Conservation (phyloP, 2,797 vertebrate species). For the Merluccius polli region DNA sequence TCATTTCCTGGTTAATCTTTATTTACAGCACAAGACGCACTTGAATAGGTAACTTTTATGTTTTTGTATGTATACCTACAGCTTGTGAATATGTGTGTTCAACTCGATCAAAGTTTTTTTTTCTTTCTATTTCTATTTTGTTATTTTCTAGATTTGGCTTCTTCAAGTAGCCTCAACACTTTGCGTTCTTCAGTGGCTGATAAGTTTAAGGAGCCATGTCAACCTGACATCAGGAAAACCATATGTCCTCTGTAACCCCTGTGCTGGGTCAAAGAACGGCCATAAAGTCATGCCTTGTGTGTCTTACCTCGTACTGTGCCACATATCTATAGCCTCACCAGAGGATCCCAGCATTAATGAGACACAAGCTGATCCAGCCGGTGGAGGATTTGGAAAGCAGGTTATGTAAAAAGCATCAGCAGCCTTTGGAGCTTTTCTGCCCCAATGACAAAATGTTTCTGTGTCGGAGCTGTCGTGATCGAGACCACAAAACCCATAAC, state of each 20-base stretch:
- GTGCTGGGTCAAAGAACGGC: slow-evolving; percentile 40
- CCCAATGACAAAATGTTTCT: slow-evolving; percentile 43
- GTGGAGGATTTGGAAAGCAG: slow-evolving; percentile 49
- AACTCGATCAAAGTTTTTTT: neutral
- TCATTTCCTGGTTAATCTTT: too few relatives aligned
- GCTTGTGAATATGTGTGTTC: too few relatives aligned
- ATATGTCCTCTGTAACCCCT: slow-evolving; percentile 46
- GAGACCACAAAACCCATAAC: slow-evolving; percentile 44
- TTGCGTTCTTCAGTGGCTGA: slow-evolving; percentile 34
- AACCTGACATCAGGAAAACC: slow-evolving; percentile 22
- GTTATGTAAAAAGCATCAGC: slow-evolving; percentile 47
- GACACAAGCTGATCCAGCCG: slow-evolving; percentile 62
- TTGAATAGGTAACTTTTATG: too few relatives aligned
- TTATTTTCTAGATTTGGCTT: slow-evolving; percentile 44
- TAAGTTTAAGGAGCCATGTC: neutral
- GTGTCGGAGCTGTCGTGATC: slow-evolving; percentile 43
- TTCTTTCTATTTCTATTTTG: neutral
- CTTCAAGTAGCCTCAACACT: slow-evolving; percentile 34
- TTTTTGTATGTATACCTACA: too few relatives aligned
- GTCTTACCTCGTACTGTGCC: slow-evolving; percentile 55
- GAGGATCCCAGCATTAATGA: slow-evolving; percentile 40
- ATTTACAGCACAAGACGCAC: too few relatives aligned
- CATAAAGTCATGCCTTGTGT: slow-evolving; percentile 60
- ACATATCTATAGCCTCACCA: slow-evolving; percentile 58
- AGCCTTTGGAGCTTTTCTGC: slow-evolving; percentile 57